Evolutionary conservation across 2,113 vertebrate species (phyloP), one percentile per base, ranked within the genome.

Genomic region (Phalacrocorax carbo): DNA sequence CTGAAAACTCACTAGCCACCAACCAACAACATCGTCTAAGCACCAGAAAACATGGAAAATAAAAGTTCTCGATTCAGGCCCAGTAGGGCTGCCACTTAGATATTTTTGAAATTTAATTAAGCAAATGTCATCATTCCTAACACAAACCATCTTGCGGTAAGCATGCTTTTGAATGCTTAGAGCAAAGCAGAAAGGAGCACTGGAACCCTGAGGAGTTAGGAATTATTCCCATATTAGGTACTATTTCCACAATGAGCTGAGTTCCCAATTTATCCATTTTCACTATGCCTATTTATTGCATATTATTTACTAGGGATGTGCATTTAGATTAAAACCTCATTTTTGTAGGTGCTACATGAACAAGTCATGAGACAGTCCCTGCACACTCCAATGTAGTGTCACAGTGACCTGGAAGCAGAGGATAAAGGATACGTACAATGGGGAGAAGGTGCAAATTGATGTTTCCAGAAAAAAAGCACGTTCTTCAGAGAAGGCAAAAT

Each of bases 21-120:
- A 92, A 57, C 44, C 21, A 64, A 23, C 29, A 46, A 32, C 16
- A 55, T 22, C 36, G 77, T 42, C 55, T 81, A 64, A 90, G 42
- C n/a, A 71, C 38, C 52, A 93, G 38, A 82, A 94, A 83, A 82
- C 21, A 86, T 7, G 23, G 51, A 71, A 65, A 77, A 64, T 17
- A 91, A 72, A 80, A 73, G 79, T 80, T 84, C 51, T 91, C 70
- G 38, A 90, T 26, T 90, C 62, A 65, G 55, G 21, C 34, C 52
- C 79, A 93, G 34, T 51, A 90, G 22, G 29, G 48, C 79, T 96
- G 80, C 72, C 77, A 87, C 52, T 90, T 70, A 83, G 44, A 88
- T 62, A 73, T 85, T 94, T 97, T 51, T 96, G 76, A 96, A 96
- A 95, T 92, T 94, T 46, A 82, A 93, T 94, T 70, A 88, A 36